phyloP scores from a whole-genome alignment of 2,888 invertebrate species.

The Euplagia quadripunctaria region DNA sequence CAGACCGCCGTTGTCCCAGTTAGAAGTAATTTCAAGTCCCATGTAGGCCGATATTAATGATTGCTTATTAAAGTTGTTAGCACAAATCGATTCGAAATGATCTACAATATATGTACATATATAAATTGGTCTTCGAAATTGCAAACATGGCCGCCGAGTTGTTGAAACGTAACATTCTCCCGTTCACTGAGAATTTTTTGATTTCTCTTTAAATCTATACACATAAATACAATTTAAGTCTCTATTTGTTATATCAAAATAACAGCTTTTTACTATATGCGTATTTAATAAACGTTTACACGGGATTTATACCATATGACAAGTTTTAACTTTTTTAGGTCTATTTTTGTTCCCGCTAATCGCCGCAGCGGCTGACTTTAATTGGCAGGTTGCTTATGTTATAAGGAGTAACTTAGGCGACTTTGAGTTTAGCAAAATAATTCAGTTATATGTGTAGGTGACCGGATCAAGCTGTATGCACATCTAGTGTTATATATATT shows the following conservation, averaged over 20 bases:
- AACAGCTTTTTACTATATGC: neutral
- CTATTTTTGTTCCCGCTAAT: too few relatives aligned
- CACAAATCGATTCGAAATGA: conserved; percentile 11
- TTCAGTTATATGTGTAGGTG: too few relatives aligned
- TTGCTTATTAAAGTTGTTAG: conserved; percentile 12
- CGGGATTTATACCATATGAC: too few relatives aligned
- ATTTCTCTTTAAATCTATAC: neutral
- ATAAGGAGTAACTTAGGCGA: too few relatives aligned
- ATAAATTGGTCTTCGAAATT: conserved; percentile 5
- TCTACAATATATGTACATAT: neutral
- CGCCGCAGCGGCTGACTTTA: too few relatives aligned
- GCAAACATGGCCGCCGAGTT: conserved; percentile 5
- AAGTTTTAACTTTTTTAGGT: too few relatives aligned
- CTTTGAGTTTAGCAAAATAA: too few relatives aligned
- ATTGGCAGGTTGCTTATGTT: too few relatives aligned
- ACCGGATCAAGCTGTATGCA: too few relatives aligned
- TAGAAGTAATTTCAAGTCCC: neutral
- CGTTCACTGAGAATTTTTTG: neutral
- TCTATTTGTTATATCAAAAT: neutral
- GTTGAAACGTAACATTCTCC: conserved; percentile 4
- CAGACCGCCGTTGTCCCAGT: neutral
- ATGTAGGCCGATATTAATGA: conserved; percentile 11
- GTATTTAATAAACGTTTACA: too few relatives aligned
- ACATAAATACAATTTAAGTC: neutral
- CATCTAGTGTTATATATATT: too few relatives aligned